A percentile compares a stretch with the other conserved stretches of the same genome.
phyloP scores from a whole-genome alignment of 2,888 invertebrate genomes.

The Seira musarum region DNA sequence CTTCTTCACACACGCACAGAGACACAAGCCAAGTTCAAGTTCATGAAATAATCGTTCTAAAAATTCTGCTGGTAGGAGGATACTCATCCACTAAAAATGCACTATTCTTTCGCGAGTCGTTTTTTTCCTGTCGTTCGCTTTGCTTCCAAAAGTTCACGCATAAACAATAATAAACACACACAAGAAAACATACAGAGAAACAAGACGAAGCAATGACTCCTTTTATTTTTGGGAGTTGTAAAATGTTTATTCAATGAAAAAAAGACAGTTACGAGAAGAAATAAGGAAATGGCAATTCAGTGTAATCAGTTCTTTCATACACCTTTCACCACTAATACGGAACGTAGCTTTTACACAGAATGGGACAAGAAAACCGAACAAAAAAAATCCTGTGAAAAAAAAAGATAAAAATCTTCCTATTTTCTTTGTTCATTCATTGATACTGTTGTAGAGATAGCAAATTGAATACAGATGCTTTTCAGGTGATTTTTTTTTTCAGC shows the following conservation, averaged over 20 bases:
- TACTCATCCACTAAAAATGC: not conserved
- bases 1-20: constrained; percentile 27
- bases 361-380: not conserved
- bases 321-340: constrained; percentile 17
- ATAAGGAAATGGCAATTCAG: not conserved
- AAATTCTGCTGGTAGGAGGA: not conserved
- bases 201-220: constrained; percentile 14
- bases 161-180: constrained; percentile 40
- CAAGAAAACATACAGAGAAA: not conserved
- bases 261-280: constrained; percentile 6
- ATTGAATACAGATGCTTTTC: constrained; percentile 7
- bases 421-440: constrained; percentile 4
- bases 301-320: not conserved
- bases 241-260: not conserved
- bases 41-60: constrained; percentile 43
- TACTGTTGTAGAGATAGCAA: constrained; percentile 2
- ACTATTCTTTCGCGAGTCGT: not conserved
- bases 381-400: constrained; percentile 10
- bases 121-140: not conserved
- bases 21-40: constrained; percentile 52
- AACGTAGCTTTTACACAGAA: not conserved
- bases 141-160: constrained; percentile 41
- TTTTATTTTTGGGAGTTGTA: constrained; percentile 12
- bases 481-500: not conserved
- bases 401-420: constrained; percentile 10